A percentile compares a stretch with the other conserved stretches of the same genome.
These are phyloP conservation scores for Heterochromis multidens DNA, from an alignment of 2,113 vertebrate species.

Conservation along the genomic window DNA sequence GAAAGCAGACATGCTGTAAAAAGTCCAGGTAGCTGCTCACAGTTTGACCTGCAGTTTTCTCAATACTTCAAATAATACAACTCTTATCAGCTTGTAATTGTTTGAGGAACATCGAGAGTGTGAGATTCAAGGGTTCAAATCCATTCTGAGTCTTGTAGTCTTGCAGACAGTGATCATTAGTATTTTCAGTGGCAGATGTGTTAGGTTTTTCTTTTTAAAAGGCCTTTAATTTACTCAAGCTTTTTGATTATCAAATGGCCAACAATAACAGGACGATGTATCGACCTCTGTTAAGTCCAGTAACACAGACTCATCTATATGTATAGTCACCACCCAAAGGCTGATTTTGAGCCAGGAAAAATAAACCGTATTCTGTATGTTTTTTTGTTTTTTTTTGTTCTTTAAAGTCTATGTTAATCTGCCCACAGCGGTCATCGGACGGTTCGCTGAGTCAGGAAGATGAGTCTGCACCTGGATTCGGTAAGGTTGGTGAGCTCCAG, in stretches of 20 bases:
- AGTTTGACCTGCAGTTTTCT: background rate
- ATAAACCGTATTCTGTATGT: rapidly evolving
- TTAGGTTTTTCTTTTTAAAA: background rate
- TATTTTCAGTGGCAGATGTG: background rate
- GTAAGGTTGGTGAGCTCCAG: constrained; percentile 88
- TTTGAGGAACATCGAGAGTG: background rate
- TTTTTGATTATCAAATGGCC: background rate
- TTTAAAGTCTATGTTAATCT: background rate
- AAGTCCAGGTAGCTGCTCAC: background rate
- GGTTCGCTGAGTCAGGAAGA: constrained; percentile 86
- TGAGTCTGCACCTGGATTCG: constrained; percentile 64
- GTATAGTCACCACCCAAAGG: too few relatives aligned
- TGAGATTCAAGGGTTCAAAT: background rate
- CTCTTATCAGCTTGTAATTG: background rate
- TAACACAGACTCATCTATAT: too few relatives aligned
- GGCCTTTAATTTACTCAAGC: background rate
- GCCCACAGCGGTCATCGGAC: constrained; percentile 84
- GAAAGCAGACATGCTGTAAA: background rate
- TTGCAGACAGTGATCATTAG: background rate
- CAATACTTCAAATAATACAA: background rate
- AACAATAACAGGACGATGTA: background rate
- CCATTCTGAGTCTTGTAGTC: background rate
- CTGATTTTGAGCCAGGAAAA: background rate
- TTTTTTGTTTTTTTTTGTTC: too few relatives aligned
- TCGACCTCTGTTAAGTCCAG: too few relatives aligned